phyloP scores from a whole-genome alignment of 1,140 invertebrate species.

The Centruroides sculpturatus region DNA sequence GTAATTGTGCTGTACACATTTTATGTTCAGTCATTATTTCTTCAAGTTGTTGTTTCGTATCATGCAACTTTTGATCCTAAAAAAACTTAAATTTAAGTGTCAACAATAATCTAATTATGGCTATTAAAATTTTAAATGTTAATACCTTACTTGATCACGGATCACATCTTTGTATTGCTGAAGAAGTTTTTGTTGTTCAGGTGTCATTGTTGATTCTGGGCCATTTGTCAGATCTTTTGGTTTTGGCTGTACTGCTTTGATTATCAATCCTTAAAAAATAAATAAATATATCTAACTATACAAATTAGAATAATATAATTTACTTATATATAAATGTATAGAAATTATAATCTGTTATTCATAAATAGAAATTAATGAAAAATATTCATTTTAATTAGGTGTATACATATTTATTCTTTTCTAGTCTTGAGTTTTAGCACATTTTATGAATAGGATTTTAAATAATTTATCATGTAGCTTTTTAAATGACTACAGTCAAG shows the following conservation, averaged over 20 bases:
- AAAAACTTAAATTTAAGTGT: not conserved
- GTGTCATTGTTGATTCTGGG: conserved; percentile 21
- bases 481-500: no score
- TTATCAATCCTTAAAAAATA: conserved; percentile 26
- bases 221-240: conserved; percentile 33
- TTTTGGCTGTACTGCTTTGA: conserved; percentile 41
- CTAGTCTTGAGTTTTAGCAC: no score
- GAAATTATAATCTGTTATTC: no score
- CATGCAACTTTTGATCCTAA: conserved; percentile 47
- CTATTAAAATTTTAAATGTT: no score
- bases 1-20: conserved; percentile 41
- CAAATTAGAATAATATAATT: not conserved
- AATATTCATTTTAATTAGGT: no score
- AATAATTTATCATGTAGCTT: no score
- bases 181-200: conserved; percentile 44
- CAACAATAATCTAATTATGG: no score
- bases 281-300: no score
- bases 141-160: conserved; percentile 51
- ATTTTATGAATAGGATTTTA: no score
- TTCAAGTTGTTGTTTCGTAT: conserved; percentile 35
- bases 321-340: no score
- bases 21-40: conserved; percentile 22
- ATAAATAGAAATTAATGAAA: no score
- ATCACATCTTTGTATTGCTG: conserved; percentile 79
- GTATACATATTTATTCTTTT: no score